Evolutionary conservation across 1,140 invertebrate genomes (phyloP).

Genomic region (Gryon sp.): DNA sequence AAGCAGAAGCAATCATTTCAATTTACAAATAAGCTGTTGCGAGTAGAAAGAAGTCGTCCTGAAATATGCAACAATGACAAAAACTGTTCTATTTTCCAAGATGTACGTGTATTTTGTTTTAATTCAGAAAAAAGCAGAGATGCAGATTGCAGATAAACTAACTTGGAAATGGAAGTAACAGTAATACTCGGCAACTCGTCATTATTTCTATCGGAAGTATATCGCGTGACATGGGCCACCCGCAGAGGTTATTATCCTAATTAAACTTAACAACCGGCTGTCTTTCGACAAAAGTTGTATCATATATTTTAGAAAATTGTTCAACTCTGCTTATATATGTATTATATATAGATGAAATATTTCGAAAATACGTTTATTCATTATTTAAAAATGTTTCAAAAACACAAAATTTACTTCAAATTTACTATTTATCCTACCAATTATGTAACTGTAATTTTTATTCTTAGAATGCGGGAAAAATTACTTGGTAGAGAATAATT

Average conservation of each 20-base stretch:
- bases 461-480: too few species aligned
- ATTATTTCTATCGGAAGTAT: conserved; percentile 55
- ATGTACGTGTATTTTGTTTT: conserved; percentile 26
- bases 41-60: not conserved
- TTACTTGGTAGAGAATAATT: too few species aligned
- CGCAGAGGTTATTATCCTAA: conserved; percentile 71
- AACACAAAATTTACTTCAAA: too few species aligned
- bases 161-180: conserved; percentile 29
- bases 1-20: too few species aligned
- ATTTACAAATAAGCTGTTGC: conserved; percentile 6
- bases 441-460: too few species aligned
- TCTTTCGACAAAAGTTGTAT: conserved; percentile 52
- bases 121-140: conserved; percentile 47
- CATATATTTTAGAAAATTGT: conserved; percentile 31
- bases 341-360: too few species aligned
- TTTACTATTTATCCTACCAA: too few species aligned
- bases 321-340: too few species aligned
- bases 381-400: too few species aligned
- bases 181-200: conserved; percentile 43
- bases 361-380: too few species aligned
- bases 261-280: conserved; percentile 70
- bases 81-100: conserved; percentile 25
- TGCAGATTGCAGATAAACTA: conserved; percentile 39
- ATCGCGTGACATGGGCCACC: conserved; percentile 68
- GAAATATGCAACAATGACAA: conserved; percentile 28